phyloP scores from a whole-genome alignment of 2,888 invertebrate genomes.

The Drosophila neoperkinsi region DNA sequence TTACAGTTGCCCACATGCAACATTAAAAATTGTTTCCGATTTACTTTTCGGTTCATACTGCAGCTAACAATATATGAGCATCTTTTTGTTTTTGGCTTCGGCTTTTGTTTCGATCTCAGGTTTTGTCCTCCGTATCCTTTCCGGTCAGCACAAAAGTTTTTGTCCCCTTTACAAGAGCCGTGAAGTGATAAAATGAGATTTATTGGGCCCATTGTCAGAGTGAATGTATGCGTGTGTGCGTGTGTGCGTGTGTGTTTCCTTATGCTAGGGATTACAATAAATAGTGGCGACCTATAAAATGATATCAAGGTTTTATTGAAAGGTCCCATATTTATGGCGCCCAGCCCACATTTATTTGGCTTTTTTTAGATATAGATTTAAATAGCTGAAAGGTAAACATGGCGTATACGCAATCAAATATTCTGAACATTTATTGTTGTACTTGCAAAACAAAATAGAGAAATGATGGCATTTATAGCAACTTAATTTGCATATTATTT shows the following conservation, averaged over 20 bases:
- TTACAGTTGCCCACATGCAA: conserved; percentile 15
- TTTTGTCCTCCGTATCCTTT: conserved; percentile 21
- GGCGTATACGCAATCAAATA: conserved; percentile 32
- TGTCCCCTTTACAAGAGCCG: conserved; percentile 49
- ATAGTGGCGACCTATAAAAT: conserved; percentile 59
- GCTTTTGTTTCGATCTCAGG: conserved; percentile 35
- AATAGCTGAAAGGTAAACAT: conserved; percentile 4
- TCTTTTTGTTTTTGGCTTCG: conserved; percentile 42
- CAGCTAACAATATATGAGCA: conserved; percentile 59
- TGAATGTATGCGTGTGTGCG: conserved; percentile 9
- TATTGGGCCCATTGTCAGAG: conserved; percentile 64
- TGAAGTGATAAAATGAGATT: conserved; percentile 76
- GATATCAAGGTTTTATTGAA: conserved; percentile 63
- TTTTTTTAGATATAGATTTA: conserved; percentile 15
- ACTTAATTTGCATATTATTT: neutral
- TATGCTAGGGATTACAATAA: conserved; percentile 45
- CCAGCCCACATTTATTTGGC: conserved; percentile 54
- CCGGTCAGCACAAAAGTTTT: conserved; percentile 42
- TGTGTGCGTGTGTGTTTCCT: conserved; percentile 8
- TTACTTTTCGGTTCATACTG: conserved; percentile 12
- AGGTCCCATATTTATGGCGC: conserved; percentile 46
- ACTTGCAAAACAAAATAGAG: neutral
- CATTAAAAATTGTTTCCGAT: conserved; percentile 47
- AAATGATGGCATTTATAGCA: neutral
- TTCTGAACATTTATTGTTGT: neutral